These are phyloP conservation scores for Lepisosteus oculatus DNA, from an alignment of 2,113 vertebrate genomes.

Conservation along the genomic window DNA sequence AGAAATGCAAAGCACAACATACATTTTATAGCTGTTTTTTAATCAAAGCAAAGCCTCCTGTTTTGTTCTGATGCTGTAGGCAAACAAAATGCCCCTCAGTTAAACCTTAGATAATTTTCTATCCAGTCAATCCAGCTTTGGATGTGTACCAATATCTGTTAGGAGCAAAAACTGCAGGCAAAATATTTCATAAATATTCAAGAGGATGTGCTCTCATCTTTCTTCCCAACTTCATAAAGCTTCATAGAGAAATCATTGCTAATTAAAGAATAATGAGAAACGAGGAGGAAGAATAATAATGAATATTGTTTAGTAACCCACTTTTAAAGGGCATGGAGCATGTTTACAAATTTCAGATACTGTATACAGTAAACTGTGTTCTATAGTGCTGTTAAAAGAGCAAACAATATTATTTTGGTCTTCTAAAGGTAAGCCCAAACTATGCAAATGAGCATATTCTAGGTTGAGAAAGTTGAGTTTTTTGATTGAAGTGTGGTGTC, in stretches of 20 bases:
- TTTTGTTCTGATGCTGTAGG: neutral
- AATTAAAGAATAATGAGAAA: constrained; percentile 17
- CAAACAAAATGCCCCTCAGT: neutral
- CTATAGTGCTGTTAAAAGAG: no score
- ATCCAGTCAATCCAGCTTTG: neutral
- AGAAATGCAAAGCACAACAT: no score
- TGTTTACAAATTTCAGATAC: no score
- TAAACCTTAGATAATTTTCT: constrained; percentile 9
- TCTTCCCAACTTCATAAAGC: constrained; percentile 16
- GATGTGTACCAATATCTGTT: neutral
- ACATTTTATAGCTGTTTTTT: no score
- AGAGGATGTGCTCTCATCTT: neutral
- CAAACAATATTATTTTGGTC: no score
- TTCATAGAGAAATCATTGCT: constrained; percentile 14
- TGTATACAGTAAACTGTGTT: no score
- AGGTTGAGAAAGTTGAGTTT: no score
- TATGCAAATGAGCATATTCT: no score
- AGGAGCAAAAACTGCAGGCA: constrained; percentile 7
- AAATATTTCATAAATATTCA: constrained; percentile 17
- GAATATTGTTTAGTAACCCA: constrained; percentile 4
- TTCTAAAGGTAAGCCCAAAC: no score
- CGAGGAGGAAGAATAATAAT: constrained; percentile 7
- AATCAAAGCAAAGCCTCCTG: no score
- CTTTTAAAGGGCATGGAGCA: neutral
- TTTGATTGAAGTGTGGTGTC: no score